Percentiles rank a stretch among this genome's conserved stretches.
phyloP scores from a whole-genome alignment of 1,140 invertebrate species.

The Acromyrmex echinatior region DNA sequence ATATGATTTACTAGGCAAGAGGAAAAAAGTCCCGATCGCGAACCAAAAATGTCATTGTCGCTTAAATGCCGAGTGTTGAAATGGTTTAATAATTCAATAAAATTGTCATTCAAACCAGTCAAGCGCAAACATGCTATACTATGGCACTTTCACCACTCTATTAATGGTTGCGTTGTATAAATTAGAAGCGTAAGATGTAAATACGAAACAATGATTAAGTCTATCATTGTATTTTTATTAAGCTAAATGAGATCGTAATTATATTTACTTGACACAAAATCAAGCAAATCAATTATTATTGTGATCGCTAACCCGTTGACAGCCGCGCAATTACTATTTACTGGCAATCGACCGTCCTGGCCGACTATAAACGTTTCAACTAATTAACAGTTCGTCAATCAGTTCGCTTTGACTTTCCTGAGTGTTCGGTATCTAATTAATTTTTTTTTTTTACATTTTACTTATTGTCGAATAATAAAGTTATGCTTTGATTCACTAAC shows the following conservation, averaged over 20 bases:
- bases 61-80: slow-evolving; percentile 20
- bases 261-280: slow-evolving; percentile 44
- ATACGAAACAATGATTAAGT: slow-evolving; percentile 12
- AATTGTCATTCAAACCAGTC: slow-evolving; percentile 41
- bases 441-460: slow-evolving; percentile 42
- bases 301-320: slow-evolving; percentile 26
- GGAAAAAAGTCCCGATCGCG: slow-evolving; percentile 20
- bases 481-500: background rate
- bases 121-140: slow-evolving; percentile 9
- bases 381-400: slow-evolving; percentile 48
- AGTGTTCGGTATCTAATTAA: slow-evolving; percentile 28
- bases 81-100: slow-evolving; percentile 48
- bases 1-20: slow-evolving; percentile 23
- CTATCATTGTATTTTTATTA: slow-evolving; percentile 28
- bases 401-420: slow-evolving; percentile 41
- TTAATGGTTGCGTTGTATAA: background rate
- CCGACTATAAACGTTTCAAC: slow-evolving; percentile 46
- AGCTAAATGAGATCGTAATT: slow-evolving; percentile 15
- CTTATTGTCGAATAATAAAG: background rate
- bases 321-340: slow-evolving; percentile 57
- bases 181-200: slow-evolving; percentile 19
- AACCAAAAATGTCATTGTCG: slow-evolving; percentile 34
- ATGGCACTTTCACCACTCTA: background rate
- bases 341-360: slow-evolving; percentile 28
- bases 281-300: slow-evolving; percentile 55